These are phyloP conservation scores for Falco punctatus DNA, from an alignment of 2,113 vertebrate genomes.

Conservation along the genomic window DNA sequence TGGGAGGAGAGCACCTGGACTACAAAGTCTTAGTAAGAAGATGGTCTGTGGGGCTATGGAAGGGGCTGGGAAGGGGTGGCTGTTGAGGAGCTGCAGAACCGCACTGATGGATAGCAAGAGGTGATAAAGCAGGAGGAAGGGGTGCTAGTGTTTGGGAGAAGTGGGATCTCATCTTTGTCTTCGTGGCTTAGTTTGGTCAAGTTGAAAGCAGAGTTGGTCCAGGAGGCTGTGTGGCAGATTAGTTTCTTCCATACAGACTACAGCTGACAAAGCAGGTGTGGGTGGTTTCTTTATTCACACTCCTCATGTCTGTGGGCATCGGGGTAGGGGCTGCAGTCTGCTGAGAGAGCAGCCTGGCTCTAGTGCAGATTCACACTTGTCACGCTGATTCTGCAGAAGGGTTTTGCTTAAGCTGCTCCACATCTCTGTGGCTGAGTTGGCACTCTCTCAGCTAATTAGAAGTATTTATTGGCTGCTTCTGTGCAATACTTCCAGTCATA, in stretches of 20 bases:
- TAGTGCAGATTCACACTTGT: not conserved
- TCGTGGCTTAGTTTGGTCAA: not conserved
- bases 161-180: not conserved
- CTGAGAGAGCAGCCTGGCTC: not conserved
- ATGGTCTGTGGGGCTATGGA: not conserved
- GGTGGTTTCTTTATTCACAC: not conserved
- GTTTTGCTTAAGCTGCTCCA: not conserved
- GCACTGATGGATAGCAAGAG: rapidly evolving
- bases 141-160: not conserved
- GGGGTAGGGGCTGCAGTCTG: not conserved
- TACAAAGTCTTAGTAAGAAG: not conserved
- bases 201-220: not conserved
- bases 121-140: not conserved
- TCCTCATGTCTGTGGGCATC: not conserved
- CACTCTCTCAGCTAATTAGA: not conserved
- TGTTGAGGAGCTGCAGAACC: not conserved
- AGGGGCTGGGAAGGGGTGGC: not conserved
- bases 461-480: not conserved
- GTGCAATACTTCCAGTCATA: not conserved
- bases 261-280: not conserved
- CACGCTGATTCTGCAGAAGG: not conserved
- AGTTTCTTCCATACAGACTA: not conserved
- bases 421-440: not conserved
- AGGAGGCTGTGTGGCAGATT: not conserved
- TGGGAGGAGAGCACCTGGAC: not conserved